Percentiles rank a stretch among this genome's conserved stretches.
Conservation (phyloP, 2,888 invertebrate genomes). For the Crioceris asparagi region DNA sequence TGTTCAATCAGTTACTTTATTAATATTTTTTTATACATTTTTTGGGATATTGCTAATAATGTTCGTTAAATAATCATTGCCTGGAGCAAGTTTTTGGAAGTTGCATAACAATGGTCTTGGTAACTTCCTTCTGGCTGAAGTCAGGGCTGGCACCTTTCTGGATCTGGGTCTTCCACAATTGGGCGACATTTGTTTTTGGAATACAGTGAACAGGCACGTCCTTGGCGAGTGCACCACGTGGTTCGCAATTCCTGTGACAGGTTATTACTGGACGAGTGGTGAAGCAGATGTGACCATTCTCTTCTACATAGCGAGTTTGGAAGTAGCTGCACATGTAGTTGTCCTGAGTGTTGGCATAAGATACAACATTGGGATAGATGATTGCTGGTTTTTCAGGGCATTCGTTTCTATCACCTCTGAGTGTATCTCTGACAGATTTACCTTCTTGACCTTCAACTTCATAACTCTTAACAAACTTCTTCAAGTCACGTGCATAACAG, state of each 20-base stretch:
- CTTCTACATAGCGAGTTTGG: constrained; percentile 45
- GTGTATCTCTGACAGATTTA: constrained; percentile 21
- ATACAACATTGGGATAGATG: neutral
- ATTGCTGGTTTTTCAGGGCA: constrained; percentile 16
- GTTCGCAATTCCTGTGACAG: constrained; percentile 41
- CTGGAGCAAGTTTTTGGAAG: constrained; percentile 27
- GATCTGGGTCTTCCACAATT: constrained; percentile 35
- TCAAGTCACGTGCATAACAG: constrained; percentile 42
- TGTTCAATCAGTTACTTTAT: too few relatives aligned
- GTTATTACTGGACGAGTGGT: constrained; percentile 44
- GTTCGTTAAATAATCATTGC: too few relatives aligned
- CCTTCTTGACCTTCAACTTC: constrained; percentile 41
- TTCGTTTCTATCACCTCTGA: constrained; percentile 36
- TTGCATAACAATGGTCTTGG: constrained; percentile 30
- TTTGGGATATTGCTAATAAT: neutral
- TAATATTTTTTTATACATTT: neutral
- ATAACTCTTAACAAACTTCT: constrained; percentile 47
- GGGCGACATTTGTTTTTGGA: constrained; percentile 23
- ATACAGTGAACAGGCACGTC: constrained; percentile 41
- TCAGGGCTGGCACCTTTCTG: constrained; percentile 42
- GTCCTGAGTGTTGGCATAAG: constrained; percentile 25
- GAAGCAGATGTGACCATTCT: constrained; percentile 49
- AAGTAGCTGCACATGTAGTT: constrained; percentile 31
- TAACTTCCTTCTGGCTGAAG: constrained; percentile 37
- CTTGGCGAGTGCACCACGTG: constrained; percentile 32